phyloP scores from a whole-genome alignment of 2,888 invertebrate species.

The Crioceris asparagi region DNA sequence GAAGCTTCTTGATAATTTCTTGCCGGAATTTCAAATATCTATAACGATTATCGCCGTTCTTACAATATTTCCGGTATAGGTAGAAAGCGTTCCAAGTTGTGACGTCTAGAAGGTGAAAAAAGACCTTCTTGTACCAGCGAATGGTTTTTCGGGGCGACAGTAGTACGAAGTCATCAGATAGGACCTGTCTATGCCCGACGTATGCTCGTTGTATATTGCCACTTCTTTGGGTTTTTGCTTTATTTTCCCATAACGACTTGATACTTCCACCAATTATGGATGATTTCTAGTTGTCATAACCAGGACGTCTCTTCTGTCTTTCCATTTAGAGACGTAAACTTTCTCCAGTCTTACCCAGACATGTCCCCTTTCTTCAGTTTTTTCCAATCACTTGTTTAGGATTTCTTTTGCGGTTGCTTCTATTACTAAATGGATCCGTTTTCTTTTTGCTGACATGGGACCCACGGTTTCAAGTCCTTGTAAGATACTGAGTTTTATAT shows the following conservation, averaged over 20 bases:
- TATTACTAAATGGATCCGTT: no score
- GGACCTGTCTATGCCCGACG: slow-evolving; percentile 9
- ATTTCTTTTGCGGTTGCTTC: slow-evolving; percentile 9
- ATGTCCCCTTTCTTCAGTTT: slow-evolving; percentile 4
- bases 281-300: slow-evolving; percentile 25
- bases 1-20: no score
- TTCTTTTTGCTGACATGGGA: no score
- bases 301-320: slow-evolving; percentile 7
- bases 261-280: slow-evolving; percentile 17
- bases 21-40: no score
- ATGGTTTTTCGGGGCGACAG: slow-evolving; percentile 9
- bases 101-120: slow-evolving; percentile 9
- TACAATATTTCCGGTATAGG: neutral
- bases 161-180: slow-evolving; percentile 10
- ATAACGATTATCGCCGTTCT: no score
- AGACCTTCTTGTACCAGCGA: slow-evolving; percentile 11
- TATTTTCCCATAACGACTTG: slow-evolving; percentile 12
- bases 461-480: no score
- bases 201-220: slow-evolving; percentile 8
- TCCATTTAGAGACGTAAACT: slow-evolving; percentile 6
- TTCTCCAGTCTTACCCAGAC: slow-evolving; percentile 2
- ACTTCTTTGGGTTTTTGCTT: slow-evolving; percentile 8
- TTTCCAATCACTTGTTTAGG: slow-evolving; percentile 10
- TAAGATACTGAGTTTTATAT: no score
- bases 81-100: slow-evolving; percentile 6